A percentile compares a stretch with the other conserved stretches of the same genome.
Conservation (phyloP, 2,113 vertebrate species). For the Gobiocypris rarus region DNA sequence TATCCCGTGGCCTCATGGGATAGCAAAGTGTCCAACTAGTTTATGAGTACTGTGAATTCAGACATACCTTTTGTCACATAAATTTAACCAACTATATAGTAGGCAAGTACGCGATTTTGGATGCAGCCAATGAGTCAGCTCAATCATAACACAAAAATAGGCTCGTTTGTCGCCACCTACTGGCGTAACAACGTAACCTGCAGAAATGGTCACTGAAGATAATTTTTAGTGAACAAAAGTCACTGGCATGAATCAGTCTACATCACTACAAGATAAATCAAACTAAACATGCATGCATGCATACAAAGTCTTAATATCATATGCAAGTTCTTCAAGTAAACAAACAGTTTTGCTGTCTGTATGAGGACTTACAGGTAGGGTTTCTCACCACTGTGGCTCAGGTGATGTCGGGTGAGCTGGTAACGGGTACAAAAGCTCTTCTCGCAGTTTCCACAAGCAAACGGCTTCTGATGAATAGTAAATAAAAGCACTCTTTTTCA, state of each 20-base stretch:
- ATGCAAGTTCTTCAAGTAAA: neutral
- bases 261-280: neutral
- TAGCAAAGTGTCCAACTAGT: too few relatives aligned
- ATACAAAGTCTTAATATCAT: neutral
- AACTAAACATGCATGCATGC: neutral
- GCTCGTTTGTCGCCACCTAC: neutral
- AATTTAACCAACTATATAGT: too few relatives aligned
- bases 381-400: constrained; percentile 85
- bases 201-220: neutral
- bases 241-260: neutral
- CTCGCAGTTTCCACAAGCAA: constrained; percentile 83
- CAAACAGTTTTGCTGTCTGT: neutral
- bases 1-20: too few relatives aligned
- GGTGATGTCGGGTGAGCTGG: constrained; percentile 82
- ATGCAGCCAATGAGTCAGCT: neutral
- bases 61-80: too few relatives aligned
- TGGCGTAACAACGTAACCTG: too few relatives aligned
- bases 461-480: constrained; percentile 79
- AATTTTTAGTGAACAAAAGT: neutral
- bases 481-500: neutral
- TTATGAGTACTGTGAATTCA: too few relatives aligned
- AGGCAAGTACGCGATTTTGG: too few relatives aligned
- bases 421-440: constrained; percentile 84
- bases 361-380: constrained; percentile 79
- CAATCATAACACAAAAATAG: neutral